Conservation (phyloP, 2,888 invertebrate species). For the Volucella zonaria region DNA sequence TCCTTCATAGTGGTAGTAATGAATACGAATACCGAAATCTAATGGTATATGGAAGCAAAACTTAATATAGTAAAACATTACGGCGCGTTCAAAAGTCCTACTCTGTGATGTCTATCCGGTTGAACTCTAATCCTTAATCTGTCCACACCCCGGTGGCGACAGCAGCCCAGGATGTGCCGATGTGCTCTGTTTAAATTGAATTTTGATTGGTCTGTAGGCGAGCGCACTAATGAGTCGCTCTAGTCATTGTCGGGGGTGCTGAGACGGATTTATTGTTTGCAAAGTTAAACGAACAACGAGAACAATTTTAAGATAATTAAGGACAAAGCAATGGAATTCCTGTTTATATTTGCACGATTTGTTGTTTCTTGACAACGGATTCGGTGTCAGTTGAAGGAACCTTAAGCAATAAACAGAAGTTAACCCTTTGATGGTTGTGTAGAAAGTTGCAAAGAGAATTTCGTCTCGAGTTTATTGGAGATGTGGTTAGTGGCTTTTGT, state of each 20-base stretch:
- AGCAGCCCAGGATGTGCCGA: neutral
- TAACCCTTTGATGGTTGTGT: neutral
- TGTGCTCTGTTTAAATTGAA: neutral
- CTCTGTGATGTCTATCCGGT: neutral
- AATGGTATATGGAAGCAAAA: too few relatives aligned
- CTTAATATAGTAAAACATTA: conserved; percentile 46
- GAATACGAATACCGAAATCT: too few relatives aligned
- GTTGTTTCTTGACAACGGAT: too few relatives aligned
- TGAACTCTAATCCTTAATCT: conserved; percentile 6
- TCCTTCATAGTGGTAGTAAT: too few relatives aligned
- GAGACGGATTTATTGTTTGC: neutral
- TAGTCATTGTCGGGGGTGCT: neutral
- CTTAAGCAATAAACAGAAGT: conserved; percentile 39
- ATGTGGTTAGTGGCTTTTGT: conserved; percentile 9
- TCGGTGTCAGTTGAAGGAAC: neutral
- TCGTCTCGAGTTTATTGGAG: neutral
- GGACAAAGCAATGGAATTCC: neutral
- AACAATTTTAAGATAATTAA: neutral
- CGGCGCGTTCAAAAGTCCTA: conserved; percentile 1
- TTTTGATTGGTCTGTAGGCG: conserved; percentile 6
- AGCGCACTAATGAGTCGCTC: neutral
- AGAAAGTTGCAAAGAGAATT: neutral
- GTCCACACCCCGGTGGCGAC: too few relatives aligned
- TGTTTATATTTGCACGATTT: too few relatives aligned
- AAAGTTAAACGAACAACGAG: conserved; percentile 4